Evolutionary conservation across 2,797 vertebrate species (phyloP).

Genomic region (Taeniopygia guttata): DNA sequence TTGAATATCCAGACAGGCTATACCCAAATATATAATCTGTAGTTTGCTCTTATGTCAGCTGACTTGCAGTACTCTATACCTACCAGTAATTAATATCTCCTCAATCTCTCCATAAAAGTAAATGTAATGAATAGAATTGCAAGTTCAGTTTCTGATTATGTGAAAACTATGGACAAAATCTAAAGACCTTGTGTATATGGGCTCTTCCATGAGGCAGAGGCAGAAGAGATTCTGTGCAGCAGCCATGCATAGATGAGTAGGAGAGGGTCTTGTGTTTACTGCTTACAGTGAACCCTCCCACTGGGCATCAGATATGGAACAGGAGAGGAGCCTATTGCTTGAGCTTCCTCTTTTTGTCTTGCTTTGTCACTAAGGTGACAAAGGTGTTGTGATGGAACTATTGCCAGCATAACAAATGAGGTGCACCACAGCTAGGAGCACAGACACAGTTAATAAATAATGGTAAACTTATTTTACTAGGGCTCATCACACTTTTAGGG

Average conservation of each 20-base stretch:
- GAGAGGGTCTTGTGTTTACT: not conserved
- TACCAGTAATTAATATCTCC: not conserved
- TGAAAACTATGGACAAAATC: not conserved
- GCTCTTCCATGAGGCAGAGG: not conserved
- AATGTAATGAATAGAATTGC: not conserved
- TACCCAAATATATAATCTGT: not conserved
- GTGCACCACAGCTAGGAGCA: not conserved
- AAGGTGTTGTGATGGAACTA: not conserved
- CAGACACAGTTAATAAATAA: not conserved
- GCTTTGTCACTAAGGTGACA: not conserved
- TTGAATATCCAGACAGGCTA: not conserved
- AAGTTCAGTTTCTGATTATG: not conserved
- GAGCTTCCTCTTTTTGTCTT: not conserved
- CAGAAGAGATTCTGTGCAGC: not conserved
- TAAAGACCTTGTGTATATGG: not conserved
- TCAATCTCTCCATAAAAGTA: not conserved
- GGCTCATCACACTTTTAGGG: not conserved
- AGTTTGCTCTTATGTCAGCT: not conserved
- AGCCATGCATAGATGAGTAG: not conserved
- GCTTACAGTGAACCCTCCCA: not conserved
- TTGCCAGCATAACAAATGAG: not conserved
- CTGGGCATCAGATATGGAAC: not conserved
- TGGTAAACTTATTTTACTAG: not conserved
- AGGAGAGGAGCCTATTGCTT: not conserved
- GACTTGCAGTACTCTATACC: not conserved